Conservation (phyloP, 2,888 invertebrate species). For the Fragum whitleyi region DNA sequence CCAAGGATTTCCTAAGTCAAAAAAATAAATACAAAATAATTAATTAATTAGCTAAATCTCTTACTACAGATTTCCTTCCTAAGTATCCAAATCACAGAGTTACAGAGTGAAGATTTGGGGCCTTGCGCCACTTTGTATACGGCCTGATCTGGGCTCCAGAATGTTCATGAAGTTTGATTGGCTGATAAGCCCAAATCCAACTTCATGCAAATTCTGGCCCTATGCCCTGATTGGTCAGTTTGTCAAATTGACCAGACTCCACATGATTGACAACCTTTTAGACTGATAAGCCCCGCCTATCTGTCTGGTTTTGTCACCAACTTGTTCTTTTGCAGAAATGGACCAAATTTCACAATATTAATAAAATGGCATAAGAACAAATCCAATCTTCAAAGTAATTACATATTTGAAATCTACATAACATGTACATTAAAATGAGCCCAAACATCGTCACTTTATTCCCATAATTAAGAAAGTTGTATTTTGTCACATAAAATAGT, state of each 20-base stretch:
- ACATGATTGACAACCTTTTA: not conserved
- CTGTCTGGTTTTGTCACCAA: not conserved
- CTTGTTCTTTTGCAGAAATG: not conserved
- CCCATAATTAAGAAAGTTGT: not conserved
- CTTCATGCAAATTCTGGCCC: not conserved
- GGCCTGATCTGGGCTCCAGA: not conserved
- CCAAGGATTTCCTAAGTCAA: not conserved
- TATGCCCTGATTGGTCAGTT: not conserved
- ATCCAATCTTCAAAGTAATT: not conserved
- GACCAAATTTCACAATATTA: not conserved
- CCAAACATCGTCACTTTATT: not conserved
- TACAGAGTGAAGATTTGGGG: too few relatives aligned
- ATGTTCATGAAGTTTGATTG: not conserved
- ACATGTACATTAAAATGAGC: not conserved
- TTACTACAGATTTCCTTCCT: not conserved
- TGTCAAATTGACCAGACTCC: not conserved
- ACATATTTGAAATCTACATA: not conserved
- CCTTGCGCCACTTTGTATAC: not conserved
- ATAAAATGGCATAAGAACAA: not conserved
- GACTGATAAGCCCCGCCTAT: not conserved
- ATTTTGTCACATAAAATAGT: not conserved
- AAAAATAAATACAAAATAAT: not conserved
- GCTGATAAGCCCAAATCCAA: not conserved
- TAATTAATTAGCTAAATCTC: not conserved
- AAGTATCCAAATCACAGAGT: not conserved